phyloP scores from a whole-genome alignment of 2,113 vertebrate species.

The Pelobates fuscus region DNA sequence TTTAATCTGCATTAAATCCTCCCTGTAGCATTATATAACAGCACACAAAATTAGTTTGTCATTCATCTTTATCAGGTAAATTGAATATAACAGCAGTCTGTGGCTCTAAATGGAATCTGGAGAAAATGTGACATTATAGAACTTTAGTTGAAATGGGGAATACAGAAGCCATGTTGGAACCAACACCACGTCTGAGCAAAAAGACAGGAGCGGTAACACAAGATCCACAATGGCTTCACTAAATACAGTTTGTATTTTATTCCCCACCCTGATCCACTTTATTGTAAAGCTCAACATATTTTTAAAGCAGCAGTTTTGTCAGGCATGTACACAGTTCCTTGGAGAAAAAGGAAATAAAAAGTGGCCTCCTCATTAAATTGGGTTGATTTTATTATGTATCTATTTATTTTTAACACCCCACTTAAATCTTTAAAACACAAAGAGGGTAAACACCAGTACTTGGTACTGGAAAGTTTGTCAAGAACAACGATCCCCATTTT shows the following conservation, averaged over 20 bases:
- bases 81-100: neutral
- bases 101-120: neutral
- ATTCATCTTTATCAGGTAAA: neutral
- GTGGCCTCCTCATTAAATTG: neutral
- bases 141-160: neutral
- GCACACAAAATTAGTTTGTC: slow-evolving; percentile 1
- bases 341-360: neutral
- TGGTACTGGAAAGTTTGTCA: neutral
- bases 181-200: neutral
- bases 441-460: neutral
- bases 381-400: too few relatives aligned
- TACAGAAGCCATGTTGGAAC: neutral
- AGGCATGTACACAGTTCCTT: neutral
- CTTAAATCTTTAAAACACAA: neutral
- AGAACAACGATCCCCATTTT: neutral
- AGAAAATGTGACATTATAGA: neutral
- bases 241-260: neutral
- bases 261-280: neutral
- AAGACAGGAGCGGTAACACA: neutral
- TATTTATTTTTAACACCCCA: too few relatives aligned
- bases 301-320: neutral
- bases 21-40: slow-evolving; percentile 12
- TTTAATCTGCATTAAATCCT: slow-evolving; percentile 16
- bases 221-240: neutral
- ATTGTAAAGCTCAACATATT: neutral